Percentiles rank a stretch among this genome's conserved stretches.
Conservation (phyloP, 1,140 invertebrate species). For the Aphelenchoides fujianensis region DNA sequence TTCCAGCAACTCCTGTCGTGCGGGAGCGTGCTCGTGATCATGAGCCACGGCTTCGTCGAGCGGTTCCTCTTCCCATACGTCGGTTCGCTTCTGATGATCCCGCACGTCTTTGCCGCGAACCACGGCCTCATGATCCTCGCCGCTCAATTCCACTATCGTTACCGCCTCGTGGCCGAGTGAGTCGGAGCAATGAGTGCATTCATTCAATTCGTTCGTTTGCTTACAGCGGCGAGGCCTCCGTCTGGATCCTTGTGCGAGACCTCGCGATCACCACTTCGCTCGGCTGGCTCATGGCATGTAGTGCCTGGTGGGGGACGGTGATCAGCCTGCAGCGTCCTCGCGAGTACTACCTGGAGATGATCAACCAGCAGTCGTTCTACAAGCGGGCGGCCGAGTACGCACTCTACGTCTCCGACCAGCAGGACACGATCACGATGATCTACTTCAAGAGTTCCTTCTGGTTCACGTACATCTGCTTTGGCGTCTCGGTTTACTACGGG, state of each 20-base stretch:
- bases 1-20: conserved; percentile 13
- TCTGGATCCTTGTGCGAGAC: background rate
- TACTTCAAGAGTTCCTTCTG: conserved; percentile 10
- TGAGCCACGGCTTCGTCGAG: conserved; percentile 10
- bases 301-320: conserved; percentile 2
- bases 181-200: background rate
- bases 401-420: background rate
- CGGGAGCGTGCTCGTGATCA: background rate
- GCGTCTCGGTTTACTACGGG: background rate
- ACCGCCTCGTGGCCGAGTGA: conserved; percentile 1
- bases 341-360: background rate
- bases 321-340: background rate
- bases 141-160: conserved; percentile 6
- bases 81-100: background rate
- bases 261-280: background rate
- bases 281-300: conserved; percentile 3
- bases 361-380: background rate
- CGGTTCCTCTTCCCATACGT: conserved; percentile 1
- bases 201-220: background rate
- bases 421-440: background rate
- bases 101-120: conserved; percentile 1
- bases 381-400: background rate
- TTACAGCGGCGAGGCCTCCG: background rate
- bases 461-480: conserved; percentile 17
- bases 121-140: background rate